Evolutionary conservation across 2,888 invertebrate species (phyloP).

Genomic region (Agapostemon virescens): DNA sequence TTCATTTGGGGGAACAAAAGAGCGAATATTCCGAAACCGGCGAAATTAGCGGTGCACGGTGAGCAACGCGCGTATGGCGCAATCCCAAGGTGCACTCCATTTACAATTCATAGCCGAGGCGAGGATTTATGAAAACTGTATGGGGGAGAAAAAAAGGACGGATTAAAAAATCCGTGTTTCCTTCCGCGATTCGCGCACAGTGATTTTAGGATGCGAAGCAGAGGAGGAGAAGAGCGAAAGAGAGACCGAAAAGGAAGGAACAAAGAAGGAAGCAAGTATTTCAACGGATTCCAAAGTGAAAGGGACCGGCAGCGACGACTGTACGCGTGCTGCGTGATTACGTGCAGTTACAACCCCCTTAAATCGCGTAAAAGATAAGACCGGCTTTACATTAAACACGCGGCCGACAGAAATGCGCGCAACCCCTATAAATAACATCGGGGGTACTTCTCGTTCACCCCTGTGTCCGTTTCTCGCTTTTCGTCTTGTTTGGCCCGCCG

Average conservation of each 20-base stretch:
- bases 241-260: background rate
- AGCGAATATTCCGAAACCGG: constrained; percentile 18
- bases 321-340: constrained; percentile 68
- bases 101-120: constrained; percentile 13
- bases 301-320: constrained; percentile 45
- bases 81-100: constrained; percentile 17
- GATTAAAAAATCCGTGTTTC: constrained; percentile 5
- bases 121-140: constrained; percentile 12
- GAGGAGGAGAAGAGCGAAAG: background rate
- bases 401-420: constrained; percentile 64
- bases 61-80: background rate
- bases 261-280: constrained; percentile 60
- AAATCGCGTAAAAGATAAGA: constrained; percentile 73
- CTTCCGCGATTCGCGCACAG: constrained; percentile 15
- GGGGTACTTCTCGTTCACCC: constrained; percentile 49
- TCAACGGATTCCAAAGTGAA: constrained; percentile 67
- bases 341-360: constrained; percentile 69
- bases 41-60: constrained; percentile 30
- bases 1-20: constrained; percentile 9
- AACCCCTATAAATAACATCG: constrained; percentile 64
- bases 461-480: constrained; percentile 24
- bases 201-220: background rate
- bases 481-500: constrained; percentile 14
- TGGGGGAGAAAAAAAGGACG: background rate
- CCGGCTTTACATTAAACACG: constrained; percentile 68